A percentile compares a stretch with the other conserved stretches of the same genome.
Conservation (phyloP, 2,113 vertebrate genomes). For the Myotis lucifugus region DNA sequence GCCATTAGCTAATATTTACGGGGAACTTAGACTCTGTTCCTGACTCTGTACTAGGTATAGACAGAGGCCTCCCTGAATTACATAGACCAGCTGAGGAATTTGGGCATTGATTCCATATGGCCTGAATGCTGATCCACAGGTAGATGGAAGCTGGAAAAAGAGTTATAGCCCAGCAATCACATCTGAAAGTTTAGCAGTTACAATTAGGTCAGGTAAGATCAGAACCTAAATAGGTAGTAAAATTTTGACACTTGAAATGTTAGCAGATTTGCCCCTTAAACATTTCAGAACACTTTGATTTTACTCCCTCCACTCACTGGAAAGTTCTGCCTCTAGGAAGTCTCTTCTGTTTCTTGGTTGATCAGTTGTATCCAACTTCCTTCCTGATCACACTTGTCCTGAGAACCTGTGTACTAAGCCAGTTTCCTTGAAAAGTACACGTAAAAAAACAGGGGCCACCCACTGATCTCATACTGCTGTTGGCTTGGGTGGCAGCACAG, state of each 20-base stretch:
- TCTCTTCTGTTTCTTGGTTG: not conserved
- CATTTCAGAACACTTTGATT: not conserved
- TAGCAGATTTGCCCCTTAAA: not conserved
- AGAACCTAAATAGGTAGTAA: not conserved
- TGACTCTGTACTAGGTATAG: no score
- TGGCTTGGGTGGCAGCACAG: not conserved
- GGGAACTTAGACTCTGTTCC: not conserved
- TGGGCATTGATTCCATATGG: not conserved
- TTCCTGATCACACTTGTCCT: not conserved
- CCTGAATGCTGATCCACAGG: not conserved
- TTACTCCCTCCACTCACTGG: not conserved
- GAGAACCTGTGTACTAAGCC: not conserved
- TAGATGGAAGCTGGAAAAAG: not conserved
- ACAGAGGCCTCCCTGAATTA: not conserved
- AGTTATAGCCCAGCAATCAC: not conserved
- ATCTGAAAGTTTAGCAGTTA: not conserved
- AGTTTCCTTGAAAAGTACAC: not conserved
- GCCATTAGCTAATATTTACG: not conserved
- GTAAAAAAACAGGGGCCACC: not conserved
- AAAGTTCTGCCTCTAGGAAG: not conserved
- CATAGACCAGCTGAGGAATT: not conserved
- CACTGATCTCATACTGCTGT: not conserved
- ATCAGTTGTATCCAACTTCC: not conserved
- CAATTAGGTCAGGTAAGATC: not conserved
- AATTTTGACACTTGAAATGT: not conserved